Evolutionary conservation across 2,888 invertebrate species (phyloP).

Genomic region (Dichetophora obliterata): DNA sequence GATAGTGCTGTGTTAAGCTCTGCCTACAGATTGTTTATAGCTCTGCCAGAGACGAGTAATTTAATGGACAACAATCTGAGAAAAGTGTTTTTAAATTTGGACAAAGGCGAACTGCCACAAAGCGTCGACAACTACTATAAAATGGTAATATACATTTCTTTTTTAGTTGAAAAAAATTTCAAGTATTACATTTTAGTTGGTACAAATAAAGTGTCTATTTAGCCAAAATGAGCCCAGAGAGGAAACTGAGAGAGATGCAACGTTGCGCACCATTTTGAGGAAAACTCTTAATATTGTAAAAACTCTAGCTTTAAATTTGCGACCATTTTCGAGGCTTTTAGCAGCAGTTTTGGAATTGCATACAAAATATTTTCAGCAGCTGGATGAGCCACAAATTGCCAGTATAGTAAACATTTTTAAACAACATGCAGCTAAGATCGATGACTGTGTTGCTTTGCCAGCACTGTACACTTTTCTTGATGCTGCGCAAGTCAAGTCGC

Average conservation of each 20-base stretch:
- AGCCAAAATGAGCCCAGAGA: not conserved
- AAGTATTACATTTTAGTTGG: constrained; percentile 19
- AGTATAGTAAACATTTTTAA: not conserved
- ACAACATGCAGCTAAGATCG: not conserved
- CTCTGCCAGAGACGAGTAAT: not conserved
- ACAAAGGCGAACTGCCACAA: not conserved
- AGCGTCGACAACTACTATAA: constrained; percentile 51
- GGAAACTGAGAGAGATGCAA: not conserved
- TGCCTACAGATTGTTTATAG: constrained; percentile 22
- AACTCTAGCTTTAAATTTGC: not conserved
- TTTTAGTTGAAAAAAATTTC: not conserved
- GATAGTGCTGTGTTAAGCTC: not conserved
- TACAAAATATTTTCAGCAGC: not conserved
- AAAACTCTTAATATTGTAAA: not conserved
- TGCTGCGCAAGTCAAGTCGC: no score
- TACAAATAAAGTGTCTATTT: not conserved
- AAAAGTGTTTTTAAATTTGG: not conserved
- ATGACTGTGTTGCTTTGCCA: not conserved
- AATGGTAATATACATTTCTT: constrained; percentile 47
- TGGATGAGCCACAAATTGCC: not conserved
- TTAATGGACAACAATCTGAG: not conserved
- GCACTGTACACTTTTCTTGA: not conserved
- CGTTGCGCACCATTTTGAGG: not conserved
- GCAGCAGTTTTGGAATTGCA: not conserved
- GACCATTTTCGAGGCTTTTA: not conserved